Conservation (phyloP, 2,113 vertebrate genomes). For the Arothron firmamentum region DNA sequence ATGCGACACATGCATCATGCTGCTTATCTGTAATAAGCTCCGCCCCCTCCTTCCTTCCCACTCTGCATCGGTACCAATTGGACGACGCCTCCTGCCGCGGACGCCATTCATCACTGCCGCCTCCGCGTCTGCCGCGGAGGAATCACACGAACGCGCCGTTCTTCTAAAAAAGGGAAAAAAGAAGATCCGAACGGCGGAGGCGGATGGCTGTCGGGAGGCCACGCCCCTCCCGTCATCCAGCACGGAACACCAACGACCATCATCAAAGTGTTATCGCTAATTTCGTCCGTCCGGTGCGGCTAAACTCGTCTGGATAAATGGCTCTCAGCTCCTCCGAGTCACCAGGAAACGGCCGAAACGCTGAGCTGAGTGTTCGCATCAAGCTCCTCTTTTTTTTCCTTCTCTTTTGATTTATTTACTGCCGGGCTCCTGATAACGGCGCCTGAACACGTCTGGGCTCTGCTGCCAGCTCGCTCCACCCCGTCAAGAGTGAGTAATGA, state of each 20-base stretch:
- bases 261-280: too few relatives aligned
- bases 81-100: not conserved
- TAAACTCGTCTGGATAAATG: not conserved
- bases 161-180: too few relatives aligned
- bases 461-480: conserved; percentile 55
- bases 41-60: not conserved
- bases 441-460: conserved; percentile 35
- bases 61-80: too few relatives aligned
- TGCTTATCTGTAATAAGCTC: not conserved
- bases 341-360: not conserved
- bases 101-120: not conserved
- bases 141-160: not conserved
- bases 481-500: conserved; percentile 72
- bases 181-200: too few relatives aligned
- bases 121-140: not conserved
- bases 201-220: too few relatives aligned
- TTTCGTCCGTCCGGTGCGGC: not conserved
- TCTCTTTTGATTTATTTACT: conserved; percentile 13
- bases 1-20: not conserved
- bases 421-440: conserved; percentile 16
- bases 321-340: too few relatives aligned
- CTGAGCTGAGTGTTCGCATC: conserved; percentile 7
- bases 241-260: too few relatives aligned
- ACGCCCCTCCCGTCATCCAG: too few relatives aligned
- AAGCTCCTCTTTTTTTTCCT: not conserved